Conservation (phyloP, 1,140 invertebrate genomes). For the Muscidifurax raptorellus region DNA sequence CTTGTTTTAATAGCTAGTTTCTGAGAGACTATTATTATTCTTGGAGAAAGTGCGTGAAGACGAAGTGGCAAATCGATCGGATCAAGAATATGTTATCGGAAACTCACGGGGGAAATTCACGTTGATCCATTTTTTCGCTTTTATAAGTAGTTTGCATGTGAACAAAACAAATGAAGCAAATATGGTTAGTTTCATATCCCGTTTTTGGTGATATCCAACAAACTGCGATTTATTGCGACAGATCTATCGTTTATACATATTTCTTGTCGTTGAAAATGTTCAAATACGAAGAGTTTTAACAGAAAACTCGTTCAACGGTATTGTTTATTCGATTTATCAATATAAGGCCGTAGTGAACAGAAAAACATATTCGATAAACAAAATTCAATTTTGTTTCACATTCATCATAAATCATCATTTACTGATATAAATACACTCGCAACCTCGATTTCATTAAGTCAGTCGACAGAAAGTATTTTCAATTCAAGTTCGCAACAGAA, state of each 20-base stretch:
- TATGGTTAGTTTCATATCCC: neutral
- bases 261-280: neutral
- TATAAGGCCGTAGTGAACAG: no score
- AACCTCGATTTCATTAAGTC: neutral
- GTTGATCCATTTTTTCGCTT: neutral
- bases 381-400: no score
- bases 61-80: neutral
- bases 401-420: no score
- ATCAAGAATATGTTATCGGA: neutral
- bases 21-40: no score
- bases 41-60: neutral
- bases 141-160: neutral
- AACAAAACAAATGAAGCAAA: neutral
- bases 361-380: no score
- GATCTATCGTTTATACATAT: neutral
- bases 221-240: neutral
- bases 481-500: neutral
- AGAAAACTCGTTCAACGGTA: no score
- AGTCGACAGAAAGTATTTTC: neutral
- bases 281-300: no score
- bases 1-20: neutral
- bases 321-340: no score
- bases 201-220: neutral
- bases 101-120: neutral
- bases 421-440: no score